Conservation (phyloP, 2,797 vertebrate genomes). For the Chanos chanos region DNA sequence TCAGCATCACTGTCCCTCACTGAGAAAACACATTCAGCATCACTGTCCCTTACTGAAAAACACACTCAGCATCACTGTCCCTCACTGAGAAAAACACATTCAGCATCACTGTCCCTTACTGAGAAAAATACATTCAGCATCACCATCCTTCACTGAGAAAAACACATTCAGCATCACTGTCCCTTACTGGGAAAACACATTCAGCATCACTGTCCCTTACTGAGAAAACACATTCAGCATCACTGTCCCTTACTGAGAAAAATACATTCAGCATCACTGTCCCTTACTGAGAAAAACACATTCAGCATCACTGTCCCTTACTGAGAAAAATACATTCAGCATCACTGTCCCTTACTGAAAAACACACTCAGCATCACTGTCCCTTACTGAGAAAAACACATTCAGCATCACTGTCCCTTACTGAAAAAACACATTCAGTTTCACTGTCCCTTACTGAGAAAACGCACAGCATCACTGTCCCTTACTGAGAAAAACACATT, state of each 20-base stretch:
- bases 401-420: neutral
- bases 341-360: too few species aligned
- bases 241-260: neutral
- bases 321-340: neutral
- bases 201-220: constrained; percentile 94
- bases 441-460: constrained; percentile 93
- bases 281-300: too few species aligned
- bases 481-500: neutral
- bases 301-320: neutral
- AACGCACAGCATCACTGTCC: constrained; percentile 18
- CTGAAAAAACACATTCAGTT: too few species aligned
- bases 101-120: too few species aligned
- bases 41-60: too few species aligned
- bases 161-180: neutral
- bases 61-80: neutral
- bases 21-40: neutral
- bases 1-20: neutral
- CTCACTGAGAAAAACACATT: neutral
- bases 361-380: neutral
- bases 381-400: neutral
- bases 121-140: too few species aligned
- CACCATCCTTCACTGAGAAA: neutral
- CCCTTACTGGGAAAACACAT: too few species aligned
- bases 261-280: neutral
- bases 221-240: constrained; percentile 65